These are phyloP conservation scores for Passer domesticus DNA, from an alignment of 2,113 vertebrate species.

Conservation along the genomic window DNA sequence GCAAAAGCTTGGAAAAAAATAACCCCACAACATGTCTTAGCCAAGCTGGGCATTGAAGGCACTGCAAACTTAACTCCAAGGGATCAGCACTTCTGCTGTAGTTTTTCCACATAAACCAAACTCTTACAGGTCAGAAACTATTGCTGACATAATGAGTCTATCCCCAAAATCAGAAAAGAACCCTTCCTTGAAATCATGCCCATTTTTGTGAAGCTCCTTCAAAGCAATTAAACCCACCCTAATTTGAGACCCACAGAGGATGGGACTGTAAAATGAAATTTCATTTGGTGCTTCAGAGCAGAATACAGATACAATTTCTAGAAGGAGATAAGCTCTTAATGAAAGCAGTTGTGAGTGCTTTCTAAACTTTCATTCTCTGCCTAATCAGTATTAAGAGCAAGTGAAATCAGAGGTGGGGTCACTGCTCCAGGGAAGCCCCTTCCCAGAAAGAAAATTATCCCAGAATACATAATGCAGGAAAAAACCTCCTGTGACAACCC, in stretches of 20 bases:
- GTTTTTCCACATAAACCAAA: neutral
- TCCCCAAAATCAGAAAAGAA: neutral
- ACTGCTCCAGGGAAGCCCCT: neutral
- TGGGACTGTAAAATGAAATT: neutral
- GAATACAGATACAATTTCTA: neutral
- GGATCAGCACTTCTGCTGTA: neutral
- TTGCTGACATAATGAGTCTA: neutral
- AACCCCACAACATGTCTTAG: rapidly evolving
- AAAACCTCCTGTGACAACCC: neutral
- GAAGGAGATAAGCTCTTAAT: neutral
- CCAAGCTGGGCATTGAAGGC: neutral
- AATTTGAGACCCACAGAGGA: neutral
- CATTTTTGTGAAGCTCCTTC: neutral
- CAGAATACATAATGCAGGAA: rapidly evolving
- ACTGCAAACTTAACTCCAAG: neutral
- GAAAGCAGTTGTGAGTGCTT: neutral
- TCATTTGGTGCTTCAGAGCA: neutral
- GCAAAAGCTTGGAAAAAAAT: neutral
- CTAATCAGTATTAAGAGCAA: neutral
- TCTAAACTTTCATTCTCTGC: neutral
- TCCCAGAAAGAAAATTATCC: neutral
- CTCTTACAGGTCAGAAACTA: neutral
- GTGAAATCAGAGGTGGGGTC: neutral
- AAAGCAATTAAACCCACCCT: neutral
- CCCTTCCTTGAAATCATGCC: neutral